These are phyloP conservation scores for Cistogaster globosa DNA, from an alignment of 2,888 invertebrate genomes.

Conservation along the genomic window DNA sequence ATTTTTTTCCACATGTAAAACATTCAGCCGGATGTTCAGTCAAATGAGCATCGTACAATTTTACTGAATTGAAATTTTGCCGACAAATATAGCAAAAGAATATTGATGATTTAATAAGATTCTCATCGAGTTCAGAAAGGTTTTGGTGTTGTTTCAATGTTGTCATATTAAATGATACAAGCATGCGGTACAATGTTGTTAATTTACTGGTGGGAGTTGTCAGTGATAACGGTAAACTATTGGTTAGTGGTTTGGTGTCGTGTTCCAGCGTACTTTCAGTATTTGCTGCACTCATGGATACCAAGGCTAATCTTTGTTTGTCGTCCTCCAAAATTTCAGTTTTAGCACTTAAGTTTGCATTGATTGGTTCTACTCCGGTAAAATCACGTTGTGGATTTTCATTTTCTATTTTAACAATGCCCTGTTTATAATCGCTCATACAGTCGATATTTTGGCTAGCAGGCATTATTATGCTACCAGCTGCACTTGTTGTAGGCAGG, in stretches of 20 bases:
- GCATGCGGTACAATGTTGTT: slow-evolving; percentile 81
- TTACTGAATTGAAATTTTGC: slow-evolving; percentile 87
- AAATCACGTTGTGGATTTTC: slow-evolving; percentile 72
- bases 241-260: slow-evolving; percentile 74
- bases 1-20: slow-evolving; percentile 91
- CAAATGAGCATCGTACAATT: slow-evolving; percentile 88
- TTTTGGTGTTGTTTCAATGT: slow-evolving; percentile 80
- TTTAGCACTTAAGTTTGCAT: slow-evolving; percentile 72
- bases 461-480: slow-evolving; percentile 56
- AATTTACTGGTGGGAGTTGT: slow-evolving; percentile 79
- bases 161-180: slow-evolving; percentile 81
- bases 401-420: slow-evolving; percentile 80
- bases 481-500: slow-evolving; percentile 66
- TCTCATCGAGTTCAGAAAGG: slow-evolving; percentile 80
- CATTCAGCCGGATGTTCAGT: slow-evolving; percentile 92
- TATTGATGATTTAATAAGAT: slow-evolving; percentile 80
- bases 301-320: slow-evolving; percentile 73
- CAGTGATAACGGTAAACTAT: slow-evolving; percentile 72
- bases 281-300: slow-evolving; percentile 40
- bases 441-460: slow-evolving; percentile 67
- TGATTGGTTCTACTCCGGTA: slow-evolving; percentile 28
- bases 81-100: slow-evolving; percentile 86
- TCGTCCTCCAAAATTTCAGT: slow-evolving; percentile 77
- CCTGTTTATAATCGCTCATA: slow-evolving; percentile 78
- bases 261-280: slow-evolving; percentile 38